Evolutionary conservation across 2,888 invertebrate species (phyloP).

Genomic region (Meta bourneti): DNA sequence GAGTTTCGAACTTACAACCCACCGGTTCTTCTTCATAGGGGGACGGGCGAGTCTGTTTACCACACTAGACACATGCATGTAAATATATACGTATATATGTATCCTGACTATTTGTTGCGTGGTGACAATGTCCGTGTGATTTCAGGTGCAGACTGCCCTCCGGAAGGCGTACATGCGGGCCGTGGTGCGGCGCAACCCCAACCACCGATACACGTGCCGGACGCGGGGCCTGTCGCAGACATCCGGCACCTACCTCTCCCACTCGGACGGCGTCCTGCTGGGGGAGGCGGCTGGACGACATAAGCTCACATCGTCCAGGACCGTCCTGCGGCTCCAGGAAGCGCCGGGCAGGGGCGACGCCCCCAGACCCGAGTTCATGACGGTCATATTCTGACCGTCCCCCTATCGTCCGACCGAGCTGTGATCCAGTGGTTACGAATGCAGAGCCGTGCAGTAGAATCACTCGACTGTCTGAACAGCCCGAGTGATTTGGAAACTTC

Average conservation of each 20-base stretch:
- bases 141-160: slow-evolving; percentile 76
- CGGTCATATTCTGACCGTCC: slow-evolving; percentile 42
- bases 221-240: slow-evolving; percentile 65
- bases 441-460: no score
- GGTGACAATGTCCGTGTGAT: not conserved
- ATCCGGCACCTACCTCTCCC: slow-evolving; percentile 71
- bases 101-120: no score
- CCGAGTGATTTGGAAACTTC: no score
- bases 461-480: no score
- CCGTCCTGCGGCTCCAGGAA: slow-evolving; percentile 40
- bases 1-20: no score
- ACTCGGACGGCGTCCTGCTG: slow-evolving; percentile 55
- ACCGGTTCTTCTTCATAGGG: no score
- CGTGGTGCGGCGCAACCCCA: slow-evolving; percentile 74
- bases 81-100: no score
- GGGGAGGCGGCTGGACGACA: slow-evolving; percentile 12
- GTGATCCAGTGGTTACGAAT: no score
- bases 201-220: slow-evolving; percentile 69
- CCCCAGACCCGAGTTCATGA: slow-evolving; percentile 46
- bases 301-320: slow-evolving; percentile 31
- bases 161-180: slow-evolving; percentile 77
- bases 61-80: no score
- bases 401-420: not conserved
- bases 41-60: no score
- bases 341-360: not conserved